These are phyloP conservation scores for Metacarcinus magister DNA, from an alignment of 2,888 invertebrate species.

Conservation along the genomic window DNA sequence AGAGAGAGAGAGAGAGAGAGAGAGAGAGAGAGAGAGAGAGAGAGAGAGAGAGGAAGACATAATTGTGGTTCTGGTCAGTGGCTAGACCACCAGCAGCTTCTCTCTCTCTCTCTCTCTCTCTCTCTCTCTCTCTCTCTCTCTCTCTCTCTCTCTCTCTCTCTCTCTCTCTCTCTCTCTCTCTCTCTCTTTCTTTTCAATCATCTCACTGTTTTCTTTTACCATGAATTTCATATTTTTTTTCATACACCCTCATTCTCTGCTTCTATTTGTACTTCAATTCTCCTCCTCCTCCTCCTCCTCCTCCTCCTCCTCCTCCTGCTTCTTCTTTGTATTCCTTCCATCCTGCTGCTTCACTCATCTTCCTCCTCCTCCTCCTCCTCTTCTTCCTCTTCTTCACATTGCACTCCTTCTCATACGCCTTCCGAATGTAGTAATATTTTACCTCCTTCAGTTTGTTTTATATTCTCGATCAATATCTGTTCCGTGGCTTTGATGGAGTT, in stretches of 20 bases:
- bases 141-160: slow-evolving; percentile 32
- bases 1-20: slow-evolving; percentile 35
- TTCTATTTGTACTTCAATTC: neutral
- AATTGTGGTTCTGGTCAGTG: slow-evolving; percentile 29
- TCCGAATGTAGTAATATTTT: neutral
- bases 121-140: slow-evolving; percentile 39
- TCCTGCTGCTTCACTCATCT: neutral
- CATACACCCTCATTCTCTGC: neutral
- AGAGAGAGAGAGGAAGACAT: slow-evolving; percentile 14
- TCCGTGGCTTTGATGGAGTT: neutral
- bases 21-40: slow-evolving; percentile 38
- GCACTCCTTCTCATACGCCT: neutral
- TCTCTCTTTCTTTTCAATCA: neutral
- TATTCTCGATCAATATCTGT: neutral
- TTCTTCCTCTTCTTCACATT: neutral
- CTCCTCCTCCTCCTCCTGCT: neutral
- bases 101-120: slow-evolving; percentile 41
- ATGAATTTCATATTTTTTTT: neutral
- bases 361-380: neutral
- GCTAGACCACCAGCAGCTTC: neutral
- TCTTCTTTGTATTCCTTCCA: neutral
- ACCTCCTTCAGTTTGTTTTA: neutral
- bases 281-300: slow-evolving; percentile 26
- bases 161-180: slow-evolving; percentile 39
- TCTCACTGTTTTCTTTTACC: neutral